Evolutionary conservation across 2,888 invertebrate genomes (phyloP).

Genomic region (Timema cristinae): DNA sequence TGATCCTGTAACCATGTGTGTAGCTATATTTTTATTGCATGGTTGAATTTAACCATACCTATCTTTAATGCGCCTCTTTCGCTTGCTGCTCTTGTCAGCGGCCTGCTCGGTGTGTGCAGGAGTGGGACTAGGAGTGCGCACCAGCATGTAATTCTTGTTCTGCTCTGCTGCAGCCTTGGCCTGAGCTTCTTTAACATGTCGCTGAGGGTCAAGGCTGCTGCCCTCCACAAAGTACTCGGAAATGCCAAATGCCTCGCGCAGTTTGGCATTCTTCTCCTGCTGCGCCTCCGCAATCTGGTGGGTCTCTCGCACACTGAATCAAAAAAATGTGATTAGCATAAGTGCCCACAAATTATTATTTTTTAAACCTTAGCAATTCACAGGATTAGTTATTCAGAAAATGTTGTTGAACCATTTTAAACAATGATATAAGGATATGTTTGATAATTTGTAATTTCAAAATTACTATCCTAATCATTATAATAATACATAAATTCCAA

Average conservation of each 20-base stretch:
- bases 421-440: too few species aligned
- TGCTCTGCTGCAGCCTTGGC: constrained; percentile 47
- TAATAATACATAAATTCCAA: too few species aligned
- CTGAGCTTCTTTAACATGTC: constrained; percentile 57
- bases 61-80: constrained; percentile 1
- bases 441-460: too few species aligned
- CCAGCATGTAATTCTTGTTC: constrained; percentile 63
- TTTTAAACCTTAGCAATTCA: too few species aligned
- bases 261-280: constrained; percentile 88
- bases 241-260: constrained; percentile 93
- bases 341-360: not conserved
- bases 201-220: constrained; percentile 82
- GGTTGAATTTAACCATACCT: not conserved
- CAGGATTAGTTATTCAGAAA: not conserved
- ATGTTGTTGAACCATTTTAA: not conserved
- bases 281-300: constrained; percentile 96
- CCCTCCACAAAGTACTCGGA: constrained; percentile 92
- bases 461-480: too few species aligned
- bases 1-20: too few species aligned
- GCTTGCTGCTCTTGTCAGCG: constrained; percentile 14
- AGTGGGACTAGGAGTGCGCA: constrained; percentile 65
- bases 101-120: constrained; percentile 40
- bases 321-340: not conserved
- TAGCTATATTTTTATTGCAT: too few species aligned
- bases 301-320: constrained; percentile 81